Base-by-base conservation (phyloP, 2,888 invertebrate genomes). In the Nasonovia ribisnigri region DNA sequence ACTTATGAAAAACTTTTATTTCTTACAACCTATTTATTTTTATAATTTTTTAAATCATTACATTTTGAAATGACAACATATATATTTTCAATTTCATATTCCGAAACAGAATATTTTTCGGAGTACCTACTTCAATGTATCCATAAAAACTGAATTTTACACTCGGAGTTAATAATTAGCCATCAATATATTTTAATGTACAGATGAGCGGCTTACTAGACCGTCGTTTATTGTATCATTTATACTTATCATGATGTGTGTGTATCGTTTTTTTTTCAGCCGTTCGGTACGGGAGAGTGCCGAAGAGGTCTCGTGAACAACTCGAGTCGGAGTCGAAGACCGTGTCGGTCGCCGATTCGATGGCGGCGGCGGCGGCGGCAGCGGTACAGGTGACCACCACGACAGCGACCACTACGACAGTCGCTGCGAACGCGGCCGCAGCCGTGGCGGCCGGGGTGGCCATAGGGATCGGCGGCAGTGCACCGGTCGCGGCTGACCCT, bases 231-330 rank as follows among this genome's bases (percentile, higher is more conserved):
- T 20, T 77, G 3, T 77, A 36, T 20, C n/a, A 67, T n/a, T n/a
- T 60, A 46, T 48, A 67, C 67, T 77, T 36, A 77, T 20, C 36
- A 1, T 36, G 36, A 67, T 24, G 3, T 67, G n/a, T 67, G 24
- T 4, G 13, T n/a, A 1, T 77, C 20, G 20, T 20, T 36, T 60
- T 36, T 36, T 60, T 77, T 87, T 20, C 96, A 99, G 99, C 99
- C 95, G 99, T 99, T 95, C 97, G 99, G 95, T 99, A 99, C 97
- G 99, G 99, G 95, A 97, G 99, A 95, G 99, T 99, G 95, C 99
- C 99, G 95, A 99, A 99, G 96, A 97, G 99, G 95, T 97, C 98
- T 94, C 97, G 98, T 95, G 99, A 98, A 96, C 97, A 97, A 95
- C 97, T 97, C 95, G 96, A 96, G 67, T 96, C 97, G 94, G 97